Base-by-base conservation (phyloP, 1,140 invertebrate genomes). In the Thaumatotibia leucotreta region DNA sequence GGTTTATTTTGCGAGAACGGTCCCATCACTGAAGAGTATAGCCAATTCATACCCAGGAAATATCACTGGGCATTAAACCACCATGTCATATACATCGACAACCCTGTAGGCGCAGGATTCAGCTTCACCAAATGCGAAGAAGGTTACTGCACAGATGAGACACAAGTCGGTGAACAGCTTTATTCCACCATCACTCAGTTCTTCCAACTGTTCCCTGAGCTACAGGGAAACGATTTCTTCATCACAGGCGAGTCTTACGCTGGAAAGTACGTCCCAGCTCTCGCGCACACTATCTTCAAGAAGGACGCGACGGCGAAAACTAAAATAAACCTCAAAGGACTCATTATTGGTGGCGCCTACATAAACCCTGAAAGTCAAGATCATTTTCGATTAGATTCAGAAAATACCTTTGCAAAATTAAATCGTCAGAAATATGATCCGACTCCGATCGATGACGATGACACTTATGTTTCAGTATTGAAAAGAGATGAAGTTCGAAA, bases 1-100 rank as follows among this genome's bases (percentile, higher is more conserved):
- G 97, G 96, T 0, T 85, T 98, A 0, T 97, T 98, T 73, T 91
- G 93, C 0, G 96, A 97, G 88, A 95, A 97, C 79, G 97, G 97
- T 0, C 97, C 97, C 0, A 91, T 78, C 71, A 94, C 54, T 84
- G 93, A 83, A 74, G 84, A 79, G 4, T 76, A 84, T 29, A 70
- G 68, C 9, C 84, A 75, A 69, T 84, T 90, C 61, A 87, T 61
- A 29, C 80, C 83, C 29, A 92, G 95, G 27, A 92, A 95, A 77
- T 94, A 94, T 49, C 94, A 95, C 5, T 98, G 97, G 97, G 95
- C 93, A 63, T 87, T 92, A 11, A 93, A 92, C 4, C 95, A 98
- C 97, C 88, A 97, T 93, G n/a, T n/a, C n/a, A n/a, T n/a, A n/a
- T n/a, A n/a, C n/a, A n/a, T n/a, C n/a, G n/a, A n/a, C n/a, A n/a